phyloP scores from a whole-genome alignment of 92 coral and sea anemone genomes.

The Plumapathes pennacea region DNA sequence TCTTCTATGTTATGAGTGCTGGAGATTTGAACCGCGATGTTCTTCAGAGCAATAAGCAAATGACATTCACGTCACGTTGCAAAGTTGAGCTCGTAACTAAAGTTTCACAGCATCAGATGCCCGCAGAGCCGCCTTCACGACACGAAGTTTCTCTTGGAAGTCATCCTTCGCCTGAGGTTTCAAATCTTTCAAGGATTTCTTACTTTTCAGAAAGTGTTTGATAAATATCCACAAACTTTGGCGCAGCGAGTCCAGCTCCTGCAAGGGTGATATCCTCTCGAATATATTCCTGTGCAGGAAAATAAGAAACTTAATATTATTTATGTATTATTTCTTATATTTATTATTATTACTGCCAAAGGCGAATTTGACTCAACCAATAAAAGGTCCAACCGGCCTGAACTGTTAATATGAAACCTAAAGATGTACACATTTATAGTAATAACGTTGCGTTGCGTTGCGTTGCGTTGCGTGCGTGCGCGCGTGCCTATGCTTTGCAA shows the following conservation, averaged over 20 bases:
- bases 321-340: background rate
- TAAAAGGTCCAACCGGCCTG: background rate
- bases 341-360: background rate
- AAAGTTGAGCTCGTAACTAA: background rate
- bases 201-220: constrained; percentile 65
- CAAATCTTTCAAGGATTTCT: constrained; percentile 6
- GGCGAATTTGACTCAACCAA: background rate
- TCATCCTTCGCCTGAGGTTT: constrained; percentile 4
- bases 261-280: constrained; percentile 59
- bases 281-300: constrained; percentile 54
- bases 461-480: too few species aligned
- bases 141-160: constrained; percentile 12
- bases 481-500: too few species aligned
- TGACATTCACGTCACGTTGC: too few species aligned
- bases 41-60: too few species aligned
- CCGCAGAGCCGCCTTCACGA: constrained; percentile 30
- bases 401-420: too few species aligned
- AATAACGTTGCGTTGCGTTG: background rate
- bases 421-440: too few species aligned
- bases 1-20: too few species aligned
- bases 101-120: constrained; percentile 32
- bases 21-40: too few species aligned
- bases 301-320: background rate
- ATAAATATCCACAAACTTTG: constrained; percentile 71
- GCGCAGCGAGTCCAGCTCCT: constrained; percentile 56